Evolutionary conservation across 92 coral and sea anemone species (phyloP).

Genomic region (Phenganax marumi): DNA sequence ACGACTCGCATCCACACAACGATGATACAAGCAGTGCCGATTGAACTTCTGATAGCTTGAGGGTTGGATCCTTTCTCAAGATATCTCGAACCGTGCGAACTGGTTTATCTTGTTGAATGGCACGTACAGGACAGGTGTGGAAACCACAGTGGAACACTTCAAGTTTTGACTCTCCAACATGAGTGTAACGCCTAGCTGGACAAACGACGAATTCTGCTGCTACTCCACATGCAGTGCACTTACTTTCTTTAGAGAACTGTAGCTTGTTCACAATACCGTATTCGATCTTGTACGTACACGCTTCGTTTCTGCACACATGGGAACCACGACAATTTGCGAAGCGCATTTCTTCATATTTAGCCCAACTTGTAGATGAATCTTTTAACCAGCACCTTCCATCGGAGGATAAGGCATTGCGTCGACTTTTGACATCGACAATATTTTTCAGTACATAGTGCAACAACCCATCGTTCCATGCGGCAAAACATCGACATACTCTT

Average conservation of each 20-base stretch:
- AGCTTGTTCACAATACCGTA: background rate
- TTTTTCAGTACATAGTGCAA: too few species aligned
- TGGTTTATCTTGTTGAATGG: background rate
- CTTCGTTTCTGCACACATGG: too few species aligned
- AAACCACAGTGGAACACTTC: background rate
- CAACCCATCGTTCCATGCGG: too few species aligned
- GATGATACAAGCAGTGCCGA: background rate
- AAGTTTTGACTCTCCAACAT: background rate
- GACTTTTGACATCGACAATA: too few species aligned
- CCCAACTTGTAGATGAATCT: too few species aligned
- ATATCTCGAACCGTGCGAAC: background rate
- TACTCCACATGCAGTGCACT: background rate
- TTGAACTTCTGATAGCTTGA: background rate
- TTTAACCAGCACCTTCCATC: too few species aligned
- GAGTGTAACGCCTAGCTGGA: background rate
- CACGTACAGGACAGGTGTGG: background rate
- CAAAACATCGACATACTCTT: too few species aligned
- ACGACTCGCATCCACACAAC: background rate
- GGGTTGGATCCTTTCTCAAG: conserved; percentile 3
- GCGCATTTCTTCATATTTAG: too few species aligned
- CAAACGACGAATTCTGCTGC: background rate
- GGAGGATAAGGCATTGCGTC: too few species aligned
- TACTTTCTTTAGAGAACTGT: background rate
- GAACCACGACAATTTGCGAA: too few species aligned
- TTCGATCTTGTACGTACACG: background rate